These are phyloP conservation scores for Chaetorhynchus papuensis DNA, from an alignment of 2,113 vertebrate genomes.

Conservation along the genomic window DNA sequence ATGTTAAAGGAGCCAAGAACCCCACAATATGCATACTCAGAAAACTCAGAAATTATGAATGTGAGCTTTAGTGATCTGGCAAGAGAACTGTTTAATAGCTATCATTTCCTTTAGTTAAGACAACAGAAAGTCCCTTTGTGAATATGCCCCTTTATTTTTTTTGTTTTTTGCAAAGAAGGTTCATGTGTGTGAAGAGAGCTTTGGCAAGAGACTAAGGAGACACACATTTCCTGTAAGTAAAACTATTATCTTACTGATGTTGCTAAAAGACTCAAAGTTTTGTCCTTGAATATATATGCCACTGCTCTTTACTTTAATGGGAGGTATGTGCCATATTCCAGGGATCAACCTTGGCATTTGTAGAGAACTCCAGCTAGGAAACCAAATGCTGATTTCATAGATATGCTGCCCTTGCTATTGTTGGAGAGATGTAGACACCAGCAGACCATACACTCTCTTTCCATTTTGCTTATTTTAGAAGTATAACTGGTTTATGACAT, in stretches of 20 bases:
- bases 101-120: neutral
- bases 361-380: conserved; percentile 17
- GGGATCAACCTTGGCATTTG: neutral
- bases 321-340: neutral
- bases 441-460: neutral
- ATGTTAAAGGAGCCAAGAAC: neutral
- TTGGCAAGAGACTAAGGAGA: neutral
- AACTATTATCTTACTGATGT: neutral
- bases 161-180: neutral
- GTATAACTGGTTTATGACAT: neutral
- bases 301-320: neutral
- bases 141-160: neutral
- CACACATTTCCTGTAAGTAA: neutral
- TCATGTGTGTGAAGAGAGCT: neutral
- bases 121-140: neutral
- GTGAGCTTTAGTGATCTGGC: neutral
- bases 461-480: neutral
- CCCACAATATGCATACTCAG: neutral
- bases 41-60: neutral
- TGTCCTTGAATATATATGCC: neutral
- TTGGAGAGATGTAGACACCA: neutral
- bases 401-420: neutral
- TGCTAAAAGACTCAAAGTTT: neutral
- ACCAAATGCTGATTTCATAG: conserved; percentile 24
- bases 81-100: neutral